Evolutionary conservation across 2,113 vertebrate species (phyloP), one percentile per base, ranked within the genome.

Genomic region (Pelecanoides urinatrix): DNA sequence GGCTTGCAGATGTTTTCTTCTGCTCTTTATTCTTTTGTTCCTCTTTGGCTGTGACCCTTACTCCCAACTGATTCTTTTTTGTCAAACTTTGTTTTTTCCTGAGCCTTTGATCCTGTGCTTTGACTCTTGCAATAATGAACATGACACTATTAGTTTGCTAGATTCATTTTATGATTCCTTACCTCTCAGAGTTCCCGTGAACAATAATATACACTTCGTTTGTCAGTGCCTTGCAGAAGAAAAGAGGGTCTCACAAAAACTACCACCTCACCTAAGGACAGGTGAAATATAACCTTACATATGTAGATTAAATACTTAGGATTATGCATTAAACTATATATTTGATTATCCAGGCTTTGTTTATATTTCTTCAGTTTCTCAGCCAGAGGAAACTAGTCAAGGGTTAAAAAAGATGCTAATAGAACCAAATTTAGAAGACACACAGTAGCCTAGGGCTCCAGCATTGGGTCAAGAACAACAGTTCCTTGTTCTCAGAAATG

Each of bases 1-100:
- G 70, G 79, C 63, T 93, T 92, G 77, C 68, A 95, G 95, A 97
- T 97, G 88, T 91, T 97, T 97, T 92, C 63, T 96, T 73, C 93
- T 94, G 67, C 68, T 91, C 76, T 97, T 96, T 96, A 86, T 93
- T 97, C 91, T 90, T 67, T 94, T 97, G 79, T 94, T 97, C 77
- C 94, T 96, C 36, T 96, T 97, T 94, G 79, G 29, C 87, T 96
- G 56, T 92, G 87, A 96, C 89, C 91, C 89, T 94, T 84, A 86
- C 79, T 97, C 79, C 75, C 68, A 59, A 80, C 58, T 88, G 94
- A 95, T 94, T 82, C 49, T 88, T 81, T 88, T 88, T 81, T 62
- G 88, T 96, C 86, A 97, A 96, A 95, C 87, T 89, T 97, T 97
- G 85, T 93, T 96, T 97, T 97, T 92, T 86, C 81, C 95, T 68